Evolutionary conservation across 2,797 vertebrate species (phyloP).

Genomic region (Carapus acus): DNA sequence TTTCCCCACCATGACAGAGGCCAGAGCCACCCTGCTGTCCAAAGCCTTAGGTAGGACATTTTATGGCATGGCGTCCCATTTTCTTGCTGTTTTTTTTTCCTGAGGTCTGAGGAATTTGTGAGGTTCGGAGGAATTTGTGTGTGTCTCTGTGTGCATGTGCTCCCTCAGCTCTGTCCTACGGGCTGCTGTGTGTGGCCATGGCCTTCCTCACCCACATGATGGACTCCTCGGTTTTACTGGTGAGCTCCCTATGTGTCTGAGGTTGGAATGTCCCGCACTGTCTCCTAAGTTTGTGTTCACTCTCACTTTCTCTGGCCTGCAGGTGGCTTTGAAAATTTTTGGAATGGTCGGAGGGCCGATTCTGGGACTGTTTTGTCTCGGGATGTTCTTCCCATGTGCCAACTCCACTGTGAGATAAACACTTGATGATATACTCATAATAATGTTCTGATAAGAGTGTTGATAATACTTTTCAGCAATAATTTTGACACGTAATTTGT

Average conservation of each 20-base stretch:
- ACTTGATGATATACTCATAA: no score
- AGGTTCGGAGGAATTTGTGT: neutral
- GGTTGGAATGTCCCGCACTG: neutral
- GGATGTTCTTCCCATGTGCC: conserved; percentile 87
- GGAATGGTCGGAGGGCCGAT: conserved; percentile 90
- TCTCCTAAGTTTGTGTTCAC: fast-evolving
- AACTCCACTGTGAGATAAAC: conserved; percentile 78
- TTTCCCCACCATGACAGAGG: conserved; percentile 72
- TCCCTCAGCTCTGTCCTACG: conserved; percentile 75
- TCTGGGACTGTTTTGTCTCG: conserved; percentile 84
- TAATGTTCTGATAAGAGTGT: no score
- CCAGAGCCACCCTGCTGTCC: conserved; percentile 75
- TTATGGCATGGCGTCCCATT: no score
- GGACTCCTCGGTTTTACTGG: conserved; percentile 81
- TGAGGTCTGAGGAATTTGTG: no score
- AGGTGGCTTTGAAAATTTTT: conserved; percentile 92
- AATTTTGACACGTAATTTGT: no score
- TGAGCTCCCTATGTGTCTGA: conserved; percentile 20
- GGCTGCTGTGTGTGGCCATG: conserved; percentile 84
- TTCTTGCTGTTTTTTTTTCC: no score
- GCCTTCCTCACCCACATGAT: conserved; percentile 82
- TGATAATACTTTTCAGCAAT: no score
- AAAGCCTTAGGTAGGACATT: conserved; percentile 74
- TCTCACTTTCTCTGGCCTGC: neutral
- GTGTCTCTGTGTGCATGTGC: conserved; percentile 15